A percentile compares a stretch with the other conserved stretches of the same genome.
Conservation (phyloP, 2,113 vertebrate species). For the Riparia riparia region DNA sequence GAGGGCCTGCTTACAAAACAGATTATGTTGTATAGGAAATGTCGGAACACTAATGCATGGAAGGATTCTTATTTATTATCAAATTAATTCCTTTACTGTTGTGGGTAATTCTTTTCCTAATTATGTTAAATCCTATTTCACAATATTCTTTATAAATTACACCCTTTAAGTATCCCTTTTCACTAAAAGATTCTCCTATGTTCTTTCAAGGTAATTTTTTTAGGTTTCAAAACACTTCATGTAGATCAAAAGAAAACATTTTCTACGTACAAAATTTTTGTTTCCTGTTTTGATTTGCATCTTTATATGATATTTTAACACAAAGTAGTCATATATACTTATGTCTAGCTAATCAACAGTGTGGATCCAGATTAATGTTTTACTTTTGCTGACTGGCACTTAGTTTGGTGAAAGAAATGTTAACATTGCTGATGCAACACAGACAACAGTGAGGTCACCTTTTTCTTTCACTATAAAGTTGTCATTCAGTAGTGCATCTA, state of each 20-base stretch:
- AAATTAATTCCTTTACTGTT: neutral
- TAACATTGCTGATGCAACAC: neutral
- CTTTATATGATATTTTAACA: neutral
- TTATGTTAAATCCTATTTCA: neutral
- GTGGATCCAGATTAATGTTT: neutral
- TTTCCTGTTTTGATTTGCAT: neutral
- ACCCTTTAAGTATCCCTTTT: neutral
- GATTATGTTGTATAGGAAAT: neutral
- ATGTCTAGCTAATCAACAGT: neutral
- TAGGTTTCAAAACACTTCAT: neutral
- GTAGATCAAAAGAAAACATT: neutral
- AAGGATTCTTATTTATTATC: neutral
- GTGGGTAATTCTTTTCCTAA: neutral
- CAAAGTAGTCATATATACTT: neutral
- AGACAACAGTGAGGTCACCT: neutral
- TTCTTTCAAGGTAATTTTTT: neutral
- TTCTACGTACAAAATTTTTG: neutral
- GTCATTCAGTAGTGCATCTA: neutral
- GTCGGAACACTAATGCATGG: neutral
- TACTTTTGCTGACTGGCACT: neutral
- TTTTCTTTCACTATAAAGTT: neutral
- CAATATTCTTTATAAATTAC: neutral
- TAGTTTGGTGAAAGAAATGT: neutral
- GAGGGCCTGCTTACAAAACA: neutral
- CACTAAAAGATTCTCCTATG: neutral